These are phyloP conservation scores for Grus americana DNA, from an alignment of 2,113 vertebrate genomes.

Conservation along the genomic window DNA sequence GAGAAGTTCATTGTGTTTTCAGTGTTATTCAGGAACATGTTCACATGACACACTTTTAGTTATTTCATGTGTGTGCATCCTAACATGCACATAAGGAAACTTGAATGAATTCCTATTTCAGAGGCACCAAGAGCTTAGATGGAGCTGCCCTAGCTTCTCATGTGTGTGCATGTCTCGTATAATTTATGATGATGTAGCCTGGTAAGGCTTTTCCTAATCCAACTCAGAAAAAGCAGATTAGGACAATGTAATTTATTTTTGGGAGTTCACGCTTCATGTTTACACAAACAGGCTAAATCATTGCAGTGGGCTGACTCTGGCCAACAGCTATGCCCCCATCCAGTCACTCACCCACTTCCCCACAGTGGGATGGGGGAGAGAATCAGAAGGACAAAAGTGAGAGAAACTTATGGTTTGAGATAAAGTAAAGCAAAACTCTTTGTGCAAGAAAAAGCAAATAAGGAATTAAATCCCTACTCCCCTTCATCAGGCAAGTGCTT, in stretches of 20 bases:
- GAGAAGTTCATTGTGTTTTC: background rate
- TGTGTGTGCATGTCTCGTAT: background rate
- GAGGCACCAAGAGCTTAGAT: background rate
- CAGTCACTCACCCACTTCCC: fast-evolving
- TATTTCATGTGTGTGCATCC: background rate
- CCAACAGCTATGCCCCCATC: background rate
- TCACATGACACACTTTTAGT: background rate
- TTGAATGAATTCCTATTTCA: background rate
- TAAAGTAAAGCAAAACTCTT: background rate
- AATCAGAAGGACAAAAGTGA: background rate
- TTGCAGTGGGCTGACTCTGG: background rate
- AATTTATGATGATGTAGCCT: background rate
- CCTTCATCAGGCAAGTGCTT: background rate
- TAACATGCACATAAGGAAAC: background rate
- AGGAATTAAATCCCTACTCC: background rate
- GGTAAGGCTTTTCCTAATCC: background rate
- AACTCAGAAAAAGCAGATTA: background rate
- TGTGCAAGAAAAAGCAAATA: background rate
- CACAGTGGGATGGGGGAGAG: background rate
- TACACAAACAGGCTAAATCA: background rate
- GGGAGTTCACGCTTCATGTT: background rate
- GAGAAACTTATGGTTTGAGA: background rate
- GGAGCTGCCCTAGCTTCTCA: background rate
- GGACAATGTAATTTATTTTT: background rate
- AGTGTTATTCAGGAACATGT: background rate